Evolutionary conservation across 2,113 vertebrate species (phyloP).

Genomic region (Eudyptes chrysolophus): DNA sequence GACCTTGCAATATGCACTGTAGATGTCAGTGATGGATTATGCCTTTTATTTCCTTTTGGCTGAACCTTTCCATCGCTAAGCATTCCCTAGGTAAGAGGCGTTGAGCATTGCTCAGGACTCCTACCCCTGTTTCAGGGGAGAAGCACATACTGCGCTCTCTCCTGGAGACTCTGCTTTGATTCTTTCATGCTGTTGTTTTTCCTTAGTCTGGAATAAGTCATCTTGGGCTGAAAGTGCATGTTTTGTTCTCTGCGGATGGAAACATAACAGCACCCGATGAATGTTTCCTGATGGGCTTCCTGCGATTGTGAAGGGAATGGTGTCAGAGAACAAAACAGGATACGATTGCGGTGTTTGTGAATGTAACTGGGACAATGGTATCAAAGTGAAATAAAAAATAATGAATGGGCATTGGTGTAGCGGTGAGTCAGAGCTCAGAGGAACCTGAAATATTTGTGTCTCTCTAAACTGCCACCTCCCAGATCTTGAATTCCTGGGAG

Average conservation of each 20-base stretch:
- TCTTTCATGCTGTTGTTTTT: conserved; percentile 54
- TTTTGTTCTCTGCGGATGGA: conserved; percentile 66
- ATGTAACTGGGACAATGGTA: conserved; percentile 59
- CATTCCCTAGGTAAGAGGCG: neutral
- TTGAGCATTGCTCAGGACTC: neutral
- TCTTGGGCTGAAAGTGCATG: conserved; percentile 49
- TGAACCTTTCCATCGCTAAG: neutral
- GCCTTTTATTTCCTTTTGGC: neutral
- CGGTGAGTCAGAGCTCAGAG: conserved; percentile 1
- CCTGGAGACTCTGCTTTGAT: conserved; percentile 9
- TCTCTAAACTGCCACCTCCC: neutral
- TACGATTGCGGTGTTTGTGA: conserved; percentile 57
- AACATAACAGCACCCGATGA: conserved; percentile 39
- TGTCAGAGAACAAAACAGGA: conserved; percentile 67
- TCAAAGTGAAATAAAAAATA: conserved; percentile 54
- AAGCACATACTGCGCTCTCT: neutral
- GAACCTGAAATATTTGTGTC: neutral
- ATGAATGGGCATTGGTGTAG: conserved; percentile 49
- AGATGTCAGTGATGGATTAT: neutral
- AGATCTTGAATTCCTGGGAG: conserved; percentile 1
- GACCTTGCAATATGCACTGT: neutral
- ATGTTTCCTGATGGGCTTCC: conserved; percentile 63
- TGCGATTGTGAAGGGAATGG: conserved; percentile 62
- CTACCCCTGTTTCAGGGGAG: neutral
- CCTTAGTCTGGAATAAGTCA: conserved; percentile 55